Conservation (phyloP, 1,140 invertebrate genomes). For the Batillaria attramentaria region DNA sequence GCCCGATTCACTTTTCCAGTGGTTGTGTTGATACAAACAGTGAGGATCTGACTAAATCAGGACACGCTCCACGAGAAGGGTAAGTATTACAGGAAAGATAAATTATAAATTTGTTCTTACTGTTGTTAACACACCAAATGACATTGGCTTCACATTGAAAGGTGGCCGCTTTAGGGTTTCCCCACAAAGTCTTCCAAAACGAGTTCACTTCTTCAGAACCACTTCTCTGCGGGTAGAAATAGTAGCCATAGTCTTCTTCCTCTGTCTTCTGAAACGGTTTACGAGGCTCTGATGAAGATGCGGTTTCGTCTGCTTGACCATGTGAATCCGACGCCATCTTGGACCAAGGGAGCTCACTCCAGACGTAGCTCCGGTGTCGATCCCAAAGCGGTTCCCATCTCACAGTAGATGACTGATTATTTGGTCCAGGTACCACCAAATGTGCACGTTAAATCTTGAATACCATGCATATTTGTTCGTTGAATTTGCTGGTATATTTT, state of each 20-base stretch:
- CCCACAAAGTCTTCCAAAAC: slow-evolving; percentile 77
- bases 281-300: background rate
- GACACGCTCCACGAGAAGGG: no score
- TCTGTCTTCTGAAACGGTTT: slow-evolving; percentile 28
- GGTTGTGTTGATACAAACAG: no score
- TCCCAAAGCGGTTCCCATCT: no score
- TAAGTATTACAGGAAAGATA: no score
- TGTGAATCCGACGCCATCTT: slow-evolving; percentile 22
- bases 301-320: slow-evolving; percentile 22
- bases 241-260: slow-evolving; percentile 77
- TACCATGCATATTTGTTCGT: no score
- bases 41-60: no score
- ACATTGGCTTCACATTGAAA: slow-evolving; percentile 88
- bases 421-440: no score
- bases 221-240: slow-evolving; percentile 88
- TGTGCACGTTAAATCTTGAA: no score
- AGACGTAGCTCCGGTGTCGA: background rate
- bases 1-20: no score
- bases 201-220: slow-evolving; percentile 74
- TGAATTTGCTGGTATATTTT: no score
- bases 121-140: slow-evolving; percentile 81
- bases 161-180: slow-evolving; percentile 80
- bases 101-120: no score
- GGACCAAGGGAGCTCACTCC: background rate
- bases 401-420: no score